Evolutionary conservation across 2,797 vertebrate genomes (phyloP), one percentile per base, ranked within the genome.

Genomic region (Tragelaphus oryx): DNA sequence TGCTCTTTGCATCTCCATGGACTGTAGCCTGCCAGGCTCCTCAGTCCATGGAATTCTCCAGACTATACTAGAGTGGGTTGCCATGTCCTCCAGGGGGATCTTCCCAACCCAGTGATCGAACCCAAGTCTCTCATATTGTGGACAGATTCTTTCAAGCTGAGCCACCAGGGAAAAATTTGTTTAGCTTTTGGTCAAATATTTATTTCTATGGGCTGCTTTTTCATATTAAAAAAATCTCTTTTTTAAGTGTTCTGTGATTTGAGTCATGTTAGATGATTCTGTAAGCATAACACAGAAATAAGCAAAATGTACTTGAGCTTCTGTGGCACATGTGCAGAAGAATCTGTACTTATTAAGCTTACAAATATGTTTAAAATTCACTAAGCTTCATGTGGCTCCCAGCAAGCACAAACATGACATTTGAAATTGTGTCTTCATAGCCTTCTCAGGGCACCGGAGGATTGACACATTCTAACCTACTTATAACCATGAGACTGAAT

Each of bases 341-440:
- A 83, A 90, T 71, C 17, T 93, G 60, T 83, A 54, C 20, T 95
- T 93, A 94, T 68, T 88, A 92, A 87, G 71, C 52, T 18, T 84
- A 94, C 2, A 65, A 65, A 60, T 86, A 44, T 91, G 60, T 88
- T 94, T 95, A 94, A 91, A 95, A 95, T 78, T 94, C 71, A 87
- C 75, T 87, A 86, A 79, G 1, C 41, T 97, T 90, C 52, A 46
- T 75, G 28, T 82, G 88, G 33, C 52, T 97, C 65, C 76, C 46
- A 83, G 93, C 57, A 93, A 80, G 91, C 28, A 87, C 87, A 91
- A 96, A 17, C 50, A 84, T 82, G 75, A 54, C 48, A 75, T 93
- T 93, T 91, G 87, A 96, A 89, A 91, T 78, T 92, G 41, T 89
- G 54, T 93, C 85, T 95, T 97, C 52, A 78, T 89, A 78, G 60